A percentile compares a stretch with the other conserved stretches of the same genome.
phyloP scores from a whole-genome alignment of 2,113 vertebrate species.

The Chionis minor region DNA sequence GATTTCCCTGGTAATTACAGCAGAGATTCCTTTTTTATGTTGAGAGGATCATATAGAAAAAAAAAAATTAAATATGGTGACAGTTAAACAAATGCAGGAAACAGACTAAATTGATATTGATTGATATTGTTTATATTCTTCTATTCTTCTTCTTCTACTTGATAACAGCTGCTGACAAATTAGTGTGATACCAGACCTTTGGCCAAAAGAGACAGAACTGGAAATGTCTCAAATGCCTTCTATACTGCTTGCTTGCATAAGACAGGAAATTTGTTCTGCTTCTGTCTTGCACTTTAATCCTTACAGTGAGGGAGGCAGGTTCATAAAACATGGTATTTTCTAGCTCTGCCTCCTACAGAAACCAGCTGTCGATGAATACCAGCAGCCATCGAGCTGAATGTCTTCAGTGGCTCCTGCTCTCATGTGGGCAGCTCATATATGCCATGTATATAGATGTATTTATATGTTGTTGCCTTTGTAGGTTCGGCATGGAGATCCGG shows the following conservation, averaged over 20 bases:
- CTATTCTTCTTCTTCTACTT: neutral
- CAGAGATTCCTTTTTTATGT: neutral
- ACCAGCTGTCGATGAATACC: neutral
- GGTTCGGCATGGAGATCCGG: neutral
- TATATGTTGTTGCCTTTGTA: neutral
- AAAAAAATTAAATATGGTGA: neutral
- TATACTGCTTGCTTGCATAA: neutral
- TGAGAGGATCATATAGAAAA: accelerated
- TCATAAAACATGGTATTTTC: neutral
- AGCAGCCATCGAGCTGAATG: neutral
- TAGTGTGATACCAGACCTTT: neutral
- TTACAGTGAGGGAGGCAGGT: neutral
- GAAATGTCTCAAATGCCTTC: neutral
- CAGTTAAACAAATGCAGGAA: neutral
- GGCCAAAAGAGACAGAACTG: neutral
- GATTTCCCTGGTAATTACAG: neutral
- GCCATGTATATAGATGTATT: neutral
- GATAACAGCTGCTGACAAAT: neutral
- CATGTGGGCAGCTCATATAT: neutral
- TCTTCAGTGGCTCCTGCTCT: neutral
- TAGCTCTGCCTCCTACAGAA: neutral
- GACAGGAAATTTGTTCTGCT: accelerated
- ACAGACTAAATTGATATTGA: neutral
- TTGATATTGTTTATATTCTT: neutral
- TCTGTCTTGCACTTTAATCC: neutral